phyloP scores from a whole-genome alignment of 2,113 vertebrate species.

The Dromiciops gliroides region DNA sequence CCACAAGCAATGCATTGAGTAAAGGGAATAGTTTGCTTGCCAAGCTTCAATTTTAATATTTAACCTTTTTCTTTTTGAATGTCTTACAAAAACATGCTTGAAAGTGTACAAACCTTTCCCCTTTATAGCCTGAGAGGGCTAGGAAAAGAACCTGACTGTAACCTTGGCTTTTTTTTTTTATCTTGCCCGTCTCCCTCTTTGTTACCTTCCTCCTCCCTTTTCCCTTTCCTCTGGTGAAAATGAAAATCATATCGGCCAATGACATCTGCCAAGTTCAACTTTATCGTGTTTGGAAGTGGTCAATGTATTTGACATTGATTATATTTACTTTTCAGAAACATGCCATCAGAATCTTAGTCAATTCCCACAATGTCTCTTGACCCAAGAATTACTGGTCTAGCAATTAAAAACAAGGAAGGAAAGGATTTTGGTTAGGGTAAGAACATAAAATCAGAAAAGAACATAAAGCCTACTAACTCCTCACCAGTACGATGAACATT shows the following conservation, averaged over 20 bases:
- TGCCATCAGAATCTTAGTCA: background rate
- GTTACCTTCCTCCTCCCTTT: background rate
- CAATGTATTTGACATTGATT: background rate
- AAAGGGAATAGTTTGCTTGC: conserved; percentile 76
- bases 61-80: conserved; percentile 74
- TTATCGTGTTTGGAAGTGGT: background rate
- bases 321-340: background rate
- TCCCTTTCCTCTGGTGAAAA: background rate
- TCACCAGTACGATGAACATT: background rate
- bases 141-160: conserved; percentile 57
- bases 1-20: conserved; percentile 77
- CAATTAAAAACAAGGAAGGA: background rate
- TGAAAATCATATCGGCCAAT: conserved; percentile 4
- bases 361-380: background rate
- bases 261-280: background rate
- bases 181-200: background rate
- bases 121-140: conserved; percentile 67
- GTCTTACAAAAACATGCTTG: conserved; percentile 77
- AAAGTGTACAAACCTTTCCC: conserved; percentile 65
- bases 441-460: background rate
- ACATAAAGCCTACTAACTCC: rapidly evolving
- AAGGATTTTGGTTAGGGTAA: background rate
- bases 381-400: background rate
- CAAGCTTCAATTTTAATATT: conserved; percentile 75
- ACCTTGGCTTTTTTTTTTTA: conserved; percentile 15